phyloP scores from a whole-genome alignment of 53 echinoderm and acorn worm genomes.

The Holothuria leucospilota region DNA sequence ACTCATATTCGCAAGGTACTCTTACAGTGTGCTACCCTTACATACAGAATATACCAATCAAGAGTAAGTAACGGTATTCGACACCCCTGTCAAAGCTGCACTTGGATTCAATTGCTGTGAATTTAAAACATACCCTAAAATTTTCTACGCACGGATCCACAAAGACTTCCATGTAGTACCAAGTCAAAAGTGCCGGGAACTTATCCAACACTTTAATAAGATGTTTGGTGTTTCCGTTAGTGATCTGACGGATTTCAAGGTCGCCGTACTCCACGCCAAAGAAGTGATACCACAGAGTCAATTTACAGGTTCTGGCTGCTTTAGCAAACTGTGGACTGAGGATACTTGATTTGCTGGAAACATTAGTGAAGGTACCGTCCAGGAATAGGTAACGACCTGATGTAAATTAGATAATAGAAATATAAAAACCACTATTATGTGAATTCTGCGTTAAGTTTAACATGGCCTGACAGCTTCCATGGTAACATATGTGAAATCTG shows the following conservation, averaged over 20 bases:
- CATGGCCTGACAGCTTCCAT: too few relatives aligned
- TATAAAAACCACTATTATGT: too few relatives aligned
- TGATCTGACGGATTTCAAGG: conserved; percentile 56
- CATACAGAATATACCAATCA: too few relatives aligned
- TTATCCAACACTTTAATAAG: conserved; percentile 40
- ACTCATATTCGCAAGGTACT: too few relatives aligned
- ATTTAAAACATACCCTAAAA: conserved; percentile 30
- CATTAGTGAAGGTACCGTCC: conserved; percentile 60
- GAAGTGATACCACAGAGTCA: conserved; percentile 85
- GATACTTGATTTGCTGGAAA: conserved; percentile 57
- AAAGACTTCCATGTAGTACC: conserved; percentile 39
- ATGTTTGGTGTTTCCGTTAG: conserved; percentile 24
- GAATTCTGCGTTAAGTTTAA: too few relatives aligned
- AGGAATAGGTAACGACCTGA: conserved; percentile 72
- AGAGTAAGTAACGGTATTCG: too few relatives aligned
- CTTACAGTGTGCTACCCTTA: too few relatives aligned
- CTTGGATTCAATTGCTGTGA: background rate
- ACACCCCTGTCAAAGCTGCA: background rate
- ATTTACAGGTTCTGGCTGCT: conserved; percentile 74
- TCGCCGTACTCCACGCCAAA: conserved; percentile 81
- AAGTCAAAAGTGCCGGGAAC: background rate
- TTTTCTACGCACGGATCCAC: conserved; percentile 47
- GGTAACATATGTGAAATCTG: too few relatives aligned
- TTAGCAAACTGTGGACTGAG: conserved; percentile 60
- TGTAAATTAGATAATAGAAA: too few relatives aligned